Conservation (phyloP, 1,140 invertebrate species). For the Goniozus legneri region DNA sequence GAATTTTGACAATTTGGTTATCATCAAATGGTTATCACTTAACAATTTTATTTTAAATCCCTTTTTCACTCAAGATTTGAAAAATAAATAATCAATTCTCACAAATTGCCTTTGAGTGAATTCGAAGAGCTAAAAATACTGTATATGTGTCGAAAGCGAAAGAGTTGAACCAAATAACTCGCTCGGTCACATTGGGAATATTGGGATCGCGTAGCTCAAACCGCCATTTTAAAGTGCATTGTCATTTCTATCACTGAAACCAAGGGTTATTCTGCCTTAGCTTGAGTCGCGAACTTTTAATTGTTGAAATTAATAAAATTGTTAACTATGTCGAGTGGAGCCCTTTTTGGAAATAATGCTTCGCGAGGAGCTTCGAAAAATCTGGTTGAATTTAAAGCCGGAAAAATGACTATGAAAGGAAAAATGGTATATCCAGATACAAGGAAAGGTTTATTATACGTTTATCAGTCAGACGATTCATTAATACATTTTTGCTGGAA, state of each 20-base stretch:
- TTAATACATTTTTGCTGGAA: constrained; percentile 99
- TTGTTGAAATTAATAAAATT: background rate
- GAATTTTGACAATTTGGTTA: no score
- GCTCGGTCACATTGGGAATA: no score
- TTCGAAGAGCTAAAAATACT: no score
- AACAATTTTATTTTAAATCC: no score
- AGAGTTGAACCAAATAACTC: no score
- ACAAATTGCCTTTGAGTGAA: no score
- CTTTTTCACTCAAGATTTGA: no score
- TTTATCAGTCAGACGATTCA: constrained; percentile 94
- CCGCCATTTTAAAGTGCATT: constrained; percentile 26
- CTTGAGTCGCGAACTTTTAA: background rate
- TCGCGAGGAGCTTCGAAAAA: constrained; percentile 79
- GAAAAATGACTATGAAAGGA: constrained; percentile 94
- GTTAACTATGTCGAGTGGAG: constrained; percentile 56
- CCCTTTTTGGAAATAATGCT: constrained; percentile 70
- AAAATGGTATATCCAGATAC: constrained; percentile 95
- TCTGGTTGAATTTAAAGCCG: constrained; percentile 92
- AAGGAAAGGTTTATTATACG: constrained; percentile 90
- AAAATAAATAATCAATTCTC: no score
- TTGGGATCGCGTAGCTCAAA: no score
- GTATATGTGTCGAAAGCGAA: no score
- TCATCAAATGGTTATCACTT: no score
- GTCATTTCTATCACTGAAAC: constrained; percentile 21
- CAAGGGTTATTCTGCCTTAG: background rate